These are phyloP conservation scores for Phataginus tricuspis DNA, from an alignment of 2,797 vertebrate species.

Conservation along the genomic window DNA sequence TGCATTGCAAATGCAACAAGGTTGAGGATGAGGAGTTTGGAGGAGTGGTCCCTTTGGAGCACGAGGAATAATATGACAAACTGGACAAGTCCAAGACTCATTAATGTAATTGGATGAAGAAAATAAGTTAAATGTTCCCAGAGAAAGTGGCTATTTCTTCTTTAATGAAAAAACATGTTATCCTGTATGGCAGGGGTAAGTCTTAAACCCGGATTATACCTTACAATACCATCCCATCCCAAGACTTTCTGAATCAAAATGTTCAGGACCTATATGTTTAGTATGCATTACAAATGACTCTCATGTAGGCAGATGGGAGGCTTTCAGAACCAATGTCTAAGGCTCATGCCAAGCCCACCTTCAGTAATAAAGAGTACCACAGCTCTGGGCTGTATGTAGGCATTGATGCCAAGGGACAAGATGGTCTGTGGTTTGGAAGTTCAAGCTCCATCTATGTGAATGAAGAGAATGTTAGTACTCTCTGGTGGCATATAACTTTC, in stretches of 20 bases:
- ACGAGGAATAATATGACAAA: neutral
- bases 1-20: neutral
- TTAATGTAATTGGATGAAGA: neutral
- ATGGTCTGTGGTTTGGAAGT: neutral
- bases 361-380: neutral
- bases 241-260: conserved; percentile 21
- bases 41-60: neutral
- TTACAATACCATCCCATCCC: neutral
- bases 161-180: neutral
- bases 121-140: conserved; percentile 22
- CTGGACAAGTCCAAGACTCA: neutral
- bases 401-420: neutral
- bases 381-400: neutral
- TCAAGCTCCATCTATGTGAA: neutral
- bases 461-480: neutral
- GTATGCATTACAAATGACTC: neutral
- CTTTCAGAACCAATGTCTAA: neutral
- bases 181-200: neutral
- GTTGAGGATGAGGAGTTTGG: neutral
- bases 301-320: neutral
- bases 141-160: neutral
- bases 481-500: neutral
- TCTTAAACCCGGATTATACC: neutral
- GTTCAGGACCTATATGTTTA: neutral
- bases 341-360: neutral